Percentiles rank a stretch among this genome's conserved stretches.
Evolutionary conservation across 2,113 vertebrate genomes (phyloP).

Genomic region (Saccopteryx leptura): DNA sequence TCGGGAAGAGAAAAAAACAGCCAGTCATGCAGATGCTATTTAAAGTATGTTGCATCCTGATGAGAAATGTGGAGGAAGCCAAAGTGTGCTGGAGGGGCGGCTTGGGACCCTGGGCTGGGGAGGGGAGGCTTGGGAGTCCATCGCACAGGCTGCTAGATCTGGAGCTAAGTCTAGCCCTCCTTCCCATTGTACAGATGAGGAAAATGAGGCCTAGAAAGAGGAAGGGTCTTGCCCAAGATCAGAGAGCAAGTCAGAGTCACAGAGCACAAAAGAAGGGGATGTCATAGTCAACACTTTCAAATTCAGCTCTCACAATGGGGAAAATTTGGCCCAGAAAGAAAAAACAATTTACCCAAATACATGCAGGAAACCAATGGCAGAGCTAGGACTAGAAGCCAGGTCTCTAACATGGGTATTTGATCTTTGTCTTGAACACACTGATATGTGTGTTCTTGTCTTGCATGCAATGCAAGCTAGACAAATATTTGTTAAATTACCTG

Average conservation of each 20-base stretch:
- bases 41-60: conserved; percentile 90
- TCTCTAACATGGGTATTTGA: background rate
- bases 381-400: background rate
- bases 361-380: background rate
- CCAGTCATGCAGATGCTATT: conserved; percentile 93
- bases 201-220: conserved; percentile 43
- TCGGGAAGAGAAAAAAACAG: conserved; percentile 86
- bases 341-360: background rate
- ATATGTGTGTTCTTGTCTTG: background rate
- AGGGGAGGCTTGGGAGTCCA: background rate
- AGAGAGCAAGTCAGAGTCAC: conserved; percentile 14
- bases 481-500: background rate
- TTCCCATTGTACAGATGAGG: conserved; percentile 72
- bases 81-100: conserved; percentile 69
- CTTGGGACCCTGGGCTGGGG: conserved; percentile 70
- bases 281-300: background rate
- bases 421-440: background rate
- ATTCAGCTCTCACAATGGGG: background rate
- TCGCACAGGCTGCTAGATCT: background rate
- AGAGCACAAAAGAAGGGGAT: background rate
- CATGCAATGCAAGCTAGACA: background rate
- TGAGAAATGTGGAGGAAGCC: conserved; percentile 85
- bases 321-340: background rate
- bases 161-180: background rate
- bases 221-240: background rate